Base-by-base conservation (phyloP, 35 echinoderm and acorn worm species). In the Patiria miniata region DNA sequence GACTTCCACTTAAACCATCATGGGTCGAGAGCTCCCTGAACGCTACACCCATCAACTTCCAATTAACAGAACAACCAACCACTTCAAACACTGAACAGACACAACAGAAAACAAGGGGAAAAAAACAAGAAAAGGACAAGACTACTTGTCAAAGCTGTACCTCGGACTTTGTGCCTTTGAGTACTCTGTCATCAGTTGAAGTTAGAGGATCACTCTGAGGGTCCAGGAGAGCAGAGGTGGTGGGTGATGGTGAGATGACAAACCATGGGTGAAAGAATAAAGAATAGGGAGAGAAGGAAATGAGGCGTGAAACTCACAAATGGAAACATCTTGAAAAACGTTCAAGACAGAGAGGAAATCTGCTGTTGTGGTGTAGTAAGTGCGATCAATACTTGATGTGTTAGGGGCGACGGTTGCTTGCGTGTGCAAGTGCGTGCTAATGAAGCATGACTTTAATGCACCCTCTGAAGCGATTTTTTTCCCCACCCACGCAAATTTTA, bases 161-260 rank as follows among this genome's bases (percentile, higher is more conserved):
- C 65, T 73, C 65, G 14, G 65, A 73, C 65, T 73, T 73, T 18
- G 65, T 12, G 65, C 65, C 65, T 73, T 73, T 73, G 42, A 47
- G 42, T 73, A 73, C 34, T 23, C 65, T 73, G 65, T 73, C 65
- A 26, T 73, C 65, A 5, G 42, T 47, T 6, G 65, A 18, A 73
- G 26, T 73, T 73, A 73, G 34, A 73, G 65, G 34, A 73, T 73
- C 65, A 73, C 65, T 30, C 65, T 73, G 34, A 26, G 34, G 10
- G 29, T 30, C 29, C 65, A 73, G 29, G 65, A 18, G 28, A 34
- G 23, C 26, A 30, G 26, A 34, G 30, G 34, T 1, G 34, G 26
- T 21, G 18, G 34, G 65, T 5, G 34, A 73, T 73, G 65, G 34
- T 32, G 65, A 73, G 65, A 73, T 34, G 26, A 30, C 26, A 34